Conservation (phyloP, 2,888 invertebrate species). For the Coelinius sp. region DNA sequence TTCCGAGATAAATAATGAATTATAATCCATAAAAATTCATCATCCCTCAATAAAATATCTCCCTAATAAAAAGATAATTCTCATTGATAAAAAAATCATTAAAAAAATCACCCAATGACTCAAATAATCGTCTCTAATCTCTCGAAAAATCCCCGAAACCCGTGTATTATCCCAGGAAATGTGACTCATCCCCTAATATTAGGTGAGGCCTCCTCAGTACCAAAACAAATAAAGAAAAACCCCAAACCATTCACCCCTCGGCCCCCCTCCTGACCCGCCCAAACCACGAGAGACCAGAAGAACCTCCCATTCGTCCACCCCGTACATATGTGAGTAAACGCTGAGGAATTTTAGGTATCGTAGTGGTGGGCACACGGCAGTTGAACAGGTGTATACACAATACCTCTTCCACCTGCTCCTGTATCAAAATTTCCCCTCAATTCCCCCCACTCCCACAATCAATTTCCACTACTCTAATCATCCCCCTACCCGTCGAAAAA, state of each 20-base stretch:
- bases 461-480: background rate
- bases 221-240: background rate
- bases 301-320: conserved; percentile 39
- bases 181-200: conserved; percentile 64
- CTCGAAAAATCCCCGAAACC: background rate
- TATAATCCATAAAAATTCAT: too few relatives aligned
- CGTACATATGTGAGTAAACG: conserved; percentile 60
- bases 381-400: conserved; percentile 39
- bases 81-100: too few relatives aligned
- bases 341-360: conserved; percentile 60
- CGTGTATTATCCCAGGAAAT: conserved; percentile 42
- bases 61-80: too few relatives aligned
- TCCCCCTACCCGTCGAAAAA: background rate
- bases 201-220: conserved; percentile 49
- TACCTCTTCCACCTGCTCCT: conserved; percentile 40
- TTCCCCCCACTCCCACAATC: background rate
- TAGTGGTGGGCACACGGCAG: conserved; percentile 46
- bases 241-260: background rate
- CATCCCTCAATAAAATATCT: too few relatives aligned
- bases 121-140: too few relatives aligned
- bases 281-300: background rate
- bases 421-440: conserved; percentile 18
- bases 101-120: too few relatives aligned
- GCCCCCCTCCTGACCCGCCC: background rate
- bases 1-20: too few relatives aligned